These are phyloP conservation scores for Tetrao urogallus DNA, from an alignment of 2,113 vertebrate species.

Conservation along the genomic window DNA sequence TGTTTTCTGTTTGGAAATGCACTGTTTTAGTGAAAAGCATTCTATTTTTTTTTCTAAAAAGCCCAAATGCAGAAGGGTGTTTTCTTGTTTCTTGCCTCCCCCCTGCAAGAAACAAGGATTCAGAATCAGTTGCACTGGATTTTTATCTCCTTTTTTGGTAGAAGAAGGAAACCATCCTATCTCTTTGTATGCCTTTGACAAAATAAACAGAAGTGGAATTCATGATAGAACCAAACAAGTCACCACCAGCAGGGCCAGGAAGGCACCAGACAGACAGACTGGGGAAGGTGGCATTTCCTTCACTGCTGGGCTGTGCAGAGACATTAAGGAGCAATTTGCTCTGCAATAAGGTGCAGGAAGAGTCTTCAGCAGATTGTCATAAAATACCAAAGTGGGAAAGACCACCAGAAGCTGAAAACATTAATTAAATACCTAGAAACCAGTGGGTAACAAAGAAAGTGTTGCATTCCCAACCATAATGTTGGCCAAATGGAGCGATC, in stretches of 20 bases:
- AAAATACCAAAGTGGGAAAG: neutral
- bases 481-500: neutral
- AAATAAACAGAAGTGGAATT: neutral
- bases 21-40: constrained; percentile 31
- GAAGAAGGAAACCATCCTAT: constrained; percentile 6
- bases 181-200: constrained; percentile 1
- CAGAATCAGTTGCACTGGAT: neutral
- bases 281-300: neutral
- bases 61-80: neutral
- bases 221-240: neutral
- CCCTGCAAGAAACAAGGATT: neutral
- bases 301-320: neutral
- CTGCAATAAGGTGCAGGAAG: neutral
- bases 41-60: neutral
- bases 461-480: neutral
- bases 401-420: neutral
- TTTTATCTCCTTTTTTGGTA: neutral
- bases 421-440: neutral
- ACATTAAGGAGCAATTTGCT: neutral
- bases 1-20: constrained; percentile 9
- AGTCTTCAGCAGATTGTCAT: neutral
- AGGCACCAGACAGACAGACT: neutral
- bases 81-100: neutral
- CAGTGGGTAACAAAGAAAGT: neutral
- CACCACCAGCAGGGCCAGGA: neutral